These are phyloP conservation scores for Crotalus viridis DNA, from an alignment of 2,113 vertebrate species.

Conservation along the genomic window DNA sequence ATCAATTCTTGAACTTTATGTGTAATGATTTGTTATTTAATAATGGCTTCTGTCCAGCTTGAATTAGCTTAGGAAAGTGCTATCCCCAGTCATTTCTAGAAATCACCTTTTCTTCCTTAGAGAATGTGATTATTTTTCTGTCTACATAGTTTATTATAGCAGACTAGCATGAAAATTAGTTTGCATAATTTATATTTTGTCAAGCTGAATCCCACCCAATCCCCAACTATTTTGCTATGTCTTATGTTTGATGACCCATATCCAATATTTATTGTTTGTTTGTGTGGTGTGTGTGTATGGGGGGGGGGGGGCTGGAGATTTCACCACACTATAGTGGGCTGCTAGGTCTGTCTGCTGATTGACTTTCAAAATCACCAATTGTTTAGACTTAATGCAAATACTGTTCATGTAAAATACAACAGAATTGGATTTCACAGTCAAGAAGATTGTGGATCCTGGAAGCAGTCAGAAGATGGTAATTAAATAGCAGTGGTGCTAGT, in stretches of 20 bases:
- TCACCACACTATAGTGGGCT: neutral
- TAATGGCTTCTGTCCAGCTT: neutral
- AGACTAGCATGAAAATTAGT: neutral
- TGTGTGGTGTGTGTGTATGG: neutral
- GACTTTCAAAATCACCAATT: neutral
- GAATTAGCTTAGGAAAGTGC: neutral
- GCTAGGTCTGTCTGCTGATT: neutral
- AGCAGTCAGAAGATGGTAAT: neutral
- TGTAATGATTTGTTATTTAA: slow-evolving; percentile 8
- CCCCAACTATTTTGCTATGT: neutral
- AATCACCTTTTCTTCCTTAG: neutral
- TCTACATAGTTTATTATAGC: neutral
- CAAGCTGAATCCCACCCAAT: neutral
- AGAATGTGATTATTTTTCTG: neutral
- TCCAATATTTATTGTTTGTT: neutral
- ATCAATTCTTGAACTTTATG: neutral
- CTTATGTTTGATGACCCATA: neutral
- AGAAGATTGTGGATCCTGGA: neutral
- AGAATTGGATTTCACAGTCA: neutral
- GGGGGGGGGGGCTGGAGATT: neutral
- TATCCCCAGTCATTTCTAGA: neutral
- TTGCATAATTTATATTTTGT: neutral
- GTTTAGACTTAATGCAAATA: neutral
- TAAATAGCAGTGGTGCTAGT: neutral
- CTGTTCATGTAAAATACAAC: neutral